Percentiles rank a stretch among this genome's conserved stretches.
Evolutionary conservation across 92 coral and sea anemone genomes (phyloP).

Genomic region (Epizoanthus scotinus): DNA sequence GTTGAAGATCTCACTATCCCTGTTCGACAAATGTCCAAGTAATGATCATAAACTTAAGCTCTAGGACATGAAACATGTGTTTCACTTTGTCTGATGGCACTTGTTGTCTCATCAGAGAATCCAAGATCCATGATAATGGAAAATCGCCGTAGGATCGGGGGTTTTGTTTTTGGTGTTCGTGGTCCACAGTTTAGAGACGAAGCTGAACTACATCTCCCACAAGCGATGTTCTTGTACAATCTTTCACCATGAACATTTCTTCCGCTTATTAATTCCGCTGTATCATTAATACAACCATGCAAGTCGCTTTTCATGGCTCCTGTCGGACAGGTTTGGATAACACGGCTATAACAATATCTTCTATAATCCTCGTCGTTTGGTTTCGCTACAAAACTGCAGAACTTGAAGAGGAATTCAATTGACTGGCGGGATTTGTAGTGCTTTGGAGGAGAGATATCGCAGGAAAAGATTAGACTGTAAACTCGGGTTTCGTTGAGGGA

Average conservation of each 20-base stretch:
- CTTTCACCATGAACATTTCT: too few species aligned
- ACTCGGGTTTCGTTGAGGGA: not conserved
- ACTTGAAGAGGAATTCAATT: not conserved
- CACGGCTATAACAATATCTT: not conserved
- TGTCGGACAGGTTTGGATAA: not conserved
- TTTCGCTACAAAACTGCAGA: not conserved
- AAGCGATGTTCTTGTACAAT: too few species aligned
- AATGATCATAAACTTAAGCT: slow-evolving; percentile 6
- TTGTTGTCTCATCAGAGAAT: not conserved
- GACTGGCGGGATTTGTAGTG: not conserved
- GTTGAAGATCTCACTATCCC: not conserved
- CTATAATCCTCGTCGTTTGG: not conserved
- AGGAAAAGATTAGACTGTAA: too few species aligned
- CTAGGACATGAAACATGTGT: not conserved
- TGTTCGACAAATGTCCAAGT: slow-evolving; percentile 14
- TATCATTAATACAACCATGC: too few species aligned
- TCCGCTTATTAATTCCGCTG: too few species aligned
- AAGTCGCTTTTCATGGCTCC: too few species aligned
- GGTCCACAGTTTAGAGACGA: too few species aligned
- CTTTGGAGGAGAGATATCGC: too few species aligned
- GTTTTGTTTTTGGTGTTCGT: too few species aligned
- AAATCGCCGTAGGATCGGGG: not conserved
- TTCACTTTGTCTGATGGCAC: not conserved
- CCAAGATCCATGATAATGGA: slow-evolving; percentile 21
- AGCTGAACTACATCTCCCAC: too few species aligned